Percentiles rank a stretch among this genome's conserved stretches.
phyloP scores from a whole-genome alignment of 2,113 vertebrate species.

The Toxotes chatareus region DNA sequence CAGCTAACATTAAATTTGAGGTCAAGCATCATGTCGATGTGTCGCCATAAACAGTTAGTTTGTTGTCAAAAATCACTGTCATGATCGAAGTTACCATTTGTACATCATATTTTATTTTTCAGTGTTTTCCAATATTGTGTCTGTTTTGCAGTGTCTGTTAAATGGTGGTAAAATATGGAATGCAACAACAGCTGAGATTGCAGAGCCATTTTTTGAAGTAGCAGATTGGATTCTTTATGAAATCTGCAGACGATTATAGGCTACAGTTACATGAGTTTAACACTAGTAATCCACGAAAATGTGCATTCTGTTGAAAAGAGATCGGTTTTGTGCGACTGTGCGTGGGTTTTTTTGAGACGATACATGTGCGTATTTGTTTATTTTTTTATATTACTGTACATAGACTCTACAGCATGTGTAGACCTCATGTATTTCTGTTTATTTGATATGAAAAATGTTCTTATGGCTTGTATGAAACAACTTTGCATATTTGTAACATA shows the following conservation, averaged over 20 bases:
- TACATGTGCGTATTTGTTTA: conserved; percentile 58
- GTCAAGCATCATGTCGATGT: background rate
- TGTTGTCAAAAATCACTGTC: background rate
- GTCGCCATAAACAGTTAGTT: background rate
- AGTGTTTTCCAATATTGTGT: conserved; percentile 29
- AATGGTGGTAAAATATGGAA: conserved; percentile 10
- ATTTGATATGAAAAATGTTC: conserved; percentile 73
- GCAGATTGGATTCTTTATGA: conserved; percentile 33
- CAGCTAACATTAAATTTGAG: background rate
- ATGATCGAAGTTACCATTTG: background rate
- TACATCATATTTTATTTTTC: background rate
- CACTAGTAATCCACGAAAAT: conserved; percentile 18
- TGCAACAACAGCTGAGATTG: conserved; percentile 4
- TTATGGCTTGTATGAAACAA: conserved; percentile 65
- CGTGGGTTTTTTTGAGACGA: conserved; percentile 50
- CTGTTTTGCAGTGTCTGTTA: conserved; percentile 23
- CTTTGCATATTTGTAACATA: conserved; percentile 80
- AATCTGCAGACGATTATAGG: background rate
- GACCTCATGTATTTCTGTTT: conserved; percentile 71
- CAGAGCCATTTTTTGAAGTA: conserved; percentile 28
- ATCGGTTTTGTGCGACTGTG: conserved; percentile 41
- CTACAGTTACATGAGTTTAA: conserved; percentile 22
- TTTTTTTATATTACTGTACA: conserved; percentile 77
- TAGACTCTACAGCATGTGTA: conserved; percentile 78
- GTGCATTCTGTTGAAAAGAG: conserved; percentile 30